Conservation (phyloP, 2,888 invertebrate genomes). For the Parelbella ahira region DNA sequence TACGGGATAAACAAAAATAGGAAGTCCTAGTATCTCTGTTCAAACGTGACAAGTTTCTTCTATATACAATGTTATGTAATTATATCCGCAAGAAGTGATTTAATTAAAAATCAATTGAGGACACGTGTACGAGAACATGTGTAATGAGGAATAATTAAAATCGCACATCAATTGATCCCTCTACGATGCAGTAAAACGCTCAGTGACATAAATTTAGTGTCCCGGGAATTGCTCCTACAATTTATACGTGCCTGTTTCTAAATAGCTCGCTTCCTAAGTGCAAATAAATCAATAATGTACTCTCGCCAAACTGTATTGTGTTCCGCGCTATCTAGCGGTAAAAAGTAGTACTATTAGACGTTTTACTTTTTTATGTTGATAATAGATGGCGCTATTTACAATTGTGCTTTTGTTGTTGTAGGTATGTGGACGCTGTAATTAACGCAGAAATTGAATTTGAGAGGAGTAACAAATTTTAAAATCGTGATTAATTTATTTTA, state of each 20-base stretch:
- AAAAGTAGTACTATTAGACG: slow-evolving; percentile 29
- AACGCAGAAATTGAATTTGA: too few species aligned
- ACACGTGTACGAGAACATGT: slow-evolving; percentile 2
- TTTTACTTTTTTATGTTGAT: slow-evolving; percentile 5
- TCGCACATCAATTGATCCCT: slow-evolving; percentile 6
- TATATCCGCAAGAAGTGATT: background rate
- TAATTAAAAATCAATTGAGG: slow-evolving; percentile 3
- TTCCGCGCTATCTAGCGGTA: slow-evolving; percentile 37
- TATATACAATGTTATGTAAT: too few species aligned
- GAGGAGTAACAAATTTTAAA: too few species aligned
- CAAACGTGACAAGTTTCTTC: too few species aligned
- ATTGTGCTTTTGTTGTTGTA: slow-evolving; percentile 25
- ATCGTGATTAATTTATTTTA: too few species aligned
- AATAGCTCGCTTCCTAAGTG: slow-evolving; percentile 7
- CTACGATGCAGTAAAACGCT: background rate
- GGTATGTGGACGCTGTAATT: too few species aligned
- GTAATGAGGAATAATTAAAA: slow-evolving; percentile 13
- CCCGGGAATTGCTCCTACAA: slow-evolving; percentile 8
- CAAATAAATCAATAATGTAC: slow-evolving; percentile 20
- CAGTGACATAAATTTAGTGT: slow-evolving; percentile 16
- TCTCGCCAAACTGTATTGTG: slow-evolving; percentile 5
- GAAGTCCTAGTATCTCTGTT: too few species aligned
- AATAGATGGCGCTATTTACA: slow-evolving; percentile 39
- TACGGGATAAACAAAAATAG: too few species aligned
- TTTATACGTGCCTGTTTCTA: too few species aligned